These are phyloP conservation scores for Bombus superbus DNA, from an alignment of 1,140 invertebrate genomes.

Conservation along the genomic window DNA sequence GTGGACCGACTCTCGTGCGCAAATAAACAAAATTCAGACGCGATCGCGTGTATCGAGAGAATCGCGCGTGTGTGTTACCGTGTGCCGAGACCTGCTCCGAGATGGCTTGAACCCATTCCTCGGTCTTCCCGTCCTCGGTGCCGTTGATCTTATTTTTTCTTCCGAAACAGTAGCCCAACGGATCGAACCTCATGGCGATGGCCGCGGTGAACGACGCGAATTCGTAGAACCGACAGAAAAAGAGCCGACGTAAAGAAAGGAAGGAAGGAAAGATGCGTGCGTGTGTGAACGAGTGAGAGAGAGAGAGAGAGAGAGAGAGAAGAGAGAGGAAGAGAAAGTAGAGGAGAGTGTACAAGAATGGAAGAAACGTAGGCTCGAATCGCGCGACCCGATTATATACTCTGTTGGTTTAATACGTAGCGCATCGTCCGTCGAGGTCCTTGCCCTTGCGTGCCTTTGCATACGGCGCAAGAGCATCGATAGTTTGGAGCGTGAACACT, in stretches of 20 bases:
- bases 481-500: slow-evolving; percentile 63
- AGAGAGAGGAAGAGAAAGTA: neutral
- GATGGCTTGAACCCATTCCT: slow-evolving; percentile 2
- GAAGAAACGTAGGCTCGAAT: slow-evolving; percentile 11
- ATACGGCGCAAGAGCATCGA: slow-evolving; percentile 78
- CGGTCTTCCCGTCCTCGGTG: slow-evolving; percentile 11
- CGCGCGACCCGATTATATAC: neutral
- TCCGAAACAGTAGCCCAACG: slow-evolving; percentile 73
- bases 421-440: slow-evolving; percentile 75
- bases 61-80: slow-evolving; percentile 12
- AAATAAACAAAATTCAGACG: neutral
- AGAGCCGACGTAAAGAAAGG: slow-evolving; percentile 11
- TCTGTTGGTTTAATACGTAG: slow-evolving; percentile 52
- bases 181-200: slow-evolving; percentile 73
- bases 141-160: slow-evolving; percentile 75
- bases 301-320: neutral
- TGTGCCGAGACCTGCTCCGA: slow-evolving; percentile 13
- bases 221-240: neutral
- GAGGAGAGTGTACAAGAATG: slow-evolving; percentile 12
- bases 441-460: slow-evolving; percentile 77
- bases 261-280: slow-evolving; percentile 4
- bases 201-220: neutral
- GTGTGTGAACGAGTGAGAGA: slow-evolving; percentile 5
- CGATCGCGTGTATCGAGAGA: neutral
- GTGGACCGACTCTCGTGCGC: no score